phyloP scores from a whole-genome alignment of 2,888 invertebrate species.

The Mechanitis mazaeus region DNA sequence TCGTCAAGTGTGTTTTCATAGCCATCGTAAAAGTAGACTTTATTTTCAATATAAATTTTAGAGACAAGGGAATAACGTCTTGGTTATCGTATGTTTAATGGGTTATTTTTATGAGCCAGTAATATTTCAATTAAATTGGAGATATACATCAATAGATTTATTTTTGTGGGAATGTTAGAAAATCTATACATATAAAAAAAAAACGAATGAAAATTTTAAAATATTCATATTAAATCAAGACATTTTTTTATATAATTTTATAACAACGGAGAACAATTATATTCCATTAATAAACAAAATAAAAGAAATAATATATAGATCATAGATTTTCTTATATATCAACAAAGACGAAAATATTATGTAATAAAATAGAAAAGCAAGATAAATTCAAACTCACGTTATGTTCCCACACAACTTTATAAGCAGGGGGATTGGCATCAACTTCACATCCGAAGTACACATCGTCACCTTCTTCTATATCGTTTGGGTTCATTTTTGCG shows the following conservation, averaged over 20 bases:
- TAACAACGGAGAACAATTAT: too few relatives aligned
- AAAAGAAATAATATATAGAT: too few relatives aligned
- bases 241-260: too few relatives aligned
- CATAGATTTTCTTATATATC: not conserved
- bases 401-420: conserved; percentile 74
- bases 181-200: too few relatives aligned
- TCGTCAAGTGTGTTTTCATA: conserved; percentile 24
- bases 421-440: conserved; percentile 70
- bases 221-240: too few relatives aligned
- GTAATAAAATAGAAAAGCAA: conserved; percentile 13
- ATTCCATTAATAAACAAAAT: too few relatives aligned
- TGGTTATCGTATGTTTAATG: not conserved
- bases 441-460: conserved; percentile 71
- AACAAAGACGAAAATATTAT: conserved; percentile 17
- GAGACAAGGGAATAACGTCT: conserved; percentile 10
- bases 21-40: conserved; percentile 23
- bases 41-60: conserved; percentile 25
- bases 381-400: conserved; percentile 54
- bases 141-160: not conserved
- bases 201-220: too few relatives aligned
- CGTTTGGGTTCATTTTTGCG: conserved; percentile 68
- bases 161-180: not conserved
- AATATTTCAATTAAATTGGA: not conserved
- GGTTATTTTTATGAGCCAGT: not conserved
- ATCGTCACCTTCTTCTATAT: conserved; percentile 73